Base-by-base conservation (phyloP, 2,888 invertebrate species). In the Tetragnatha montana region DNA sequence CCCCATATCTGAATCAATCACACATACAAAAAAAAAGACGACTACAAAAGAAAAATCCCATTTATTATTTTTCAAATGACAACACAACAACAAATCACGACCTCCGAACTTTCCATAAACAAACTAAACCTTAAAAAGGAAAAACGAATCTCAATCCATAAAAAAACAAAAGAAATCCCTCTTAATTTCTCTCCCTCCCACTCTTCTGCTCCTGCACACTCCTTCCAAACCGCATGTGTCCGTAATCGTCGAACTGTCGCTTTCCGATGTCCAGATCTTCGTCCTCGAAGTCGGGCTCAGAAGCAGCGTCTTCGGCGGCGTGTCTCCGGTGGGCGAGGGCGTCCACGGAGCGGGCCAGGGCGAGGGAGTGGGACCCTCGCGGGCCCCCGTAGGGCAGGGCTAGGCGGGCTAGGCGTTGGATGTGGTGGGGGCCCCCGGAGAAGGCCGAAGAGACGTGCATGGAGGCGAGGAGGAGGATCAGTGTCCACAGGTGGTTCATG, bases 211-310 rank as follows among this genome's bases (percentile, higher is more conserved):
- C 74, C 89, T 10, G 89, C 1, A 49, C 49, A 21, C 60, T 89
- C 84, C 92, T 92, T 7, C 92, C 92, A 78, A 92, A 92, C 78
- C 92, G 87, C 92, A 92, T 92, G 89, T 92, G 92, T 22, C 92
- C 92, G 90, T 92, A 92, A 81, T 92, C 92, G 83, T 92, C 92
- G 82, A 92, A 92, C 82, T 92, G 92, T 8, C 92, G 84, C 82
- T 92, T 92, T 75, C 73, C 70, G 17, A 87, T 76, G 6, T 84
- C 84, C 8, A 51, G 47, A 49, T 90, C 91, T 14, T 81, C 85
- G 75, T 91, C 92, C 70, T 91, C 91, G 69, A 91, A 91, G 35
- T 91, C 91, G 3, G 50, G 49, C 22, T 92, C 92, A 0, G 87
- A 82, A 51, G 91, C 91, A 17, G 91, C 91, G 4, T 22, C 35